Evolutionary conservation across 2,888 invertebrate species (phyloP).

Genomic region (Lasioglossum vierecki): DNA sequence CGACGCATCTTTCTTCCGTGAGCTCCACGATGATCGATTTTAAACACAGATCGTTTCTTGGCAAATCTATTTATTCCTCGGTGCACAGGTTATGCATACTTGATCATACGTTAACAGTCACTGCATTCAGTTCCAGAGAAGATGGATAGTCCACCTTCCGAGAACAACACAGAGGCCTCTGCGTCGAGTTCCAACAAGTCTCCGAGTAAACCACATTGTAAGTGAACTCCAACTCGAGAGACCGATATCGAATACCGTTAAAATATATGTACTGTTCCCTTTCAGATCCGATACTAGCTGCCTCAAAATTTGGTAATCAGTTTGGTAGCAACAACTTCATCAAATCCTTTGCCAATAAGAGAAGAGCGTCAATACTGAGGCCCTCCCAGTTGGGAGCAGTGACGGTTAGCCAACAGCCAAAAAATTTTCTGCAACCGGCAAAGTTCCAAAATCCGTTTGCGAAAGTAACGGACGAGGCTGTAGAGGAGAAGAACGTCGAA

Average conservation of each 20-base stretch:
- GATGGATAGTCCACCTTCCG: conserved; percentile 66
- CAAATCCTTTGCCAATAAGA: conserved; percentile 67
- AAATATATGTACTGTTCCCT: not conserved
- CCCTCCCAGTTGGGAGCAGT: conserved; percentile 77
- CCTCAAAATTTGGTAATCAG: conserved; percentile 75
- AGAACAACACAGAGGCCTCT: conserved; percentile 69
- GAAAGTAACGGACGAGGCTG: conserved; percentile 68
- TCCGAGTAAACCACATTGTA: conserved; percentile 67
- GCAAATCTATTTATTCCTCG: not conserved
- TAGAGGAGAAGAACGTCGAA: conserved; percentile 51
- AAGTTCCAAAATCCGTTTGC: conserved; percentile 79
- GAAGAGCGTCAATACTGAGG: conserved; percentile 76
- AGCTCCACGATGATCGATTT: not conserved
- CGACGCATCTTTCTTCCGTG: not conserved
- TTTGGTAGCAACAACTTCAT: conserved; percentile 73
- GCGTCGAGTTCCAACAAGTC: conserved; percentile 63
- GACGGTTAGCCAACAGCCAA: conserved; percentile 71
- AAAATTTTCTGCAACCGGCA: conserved; percentile 75
- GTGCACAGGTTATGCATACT: conserved; percentile 15
- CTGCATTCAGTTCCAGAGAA: conserved; percentile 67
- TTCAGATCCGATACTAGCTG: conserved; percentile 73
- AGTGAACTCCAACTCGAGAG: conserved; percentile 42
- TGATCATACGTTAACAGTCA: not conserved
- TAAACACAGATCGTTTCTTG: not conserved
- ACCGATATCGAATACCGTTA: too few relatives aligned